Percentiles rank a stretch among this genome's conserved stretches.
Evolutionary conservation across 2,797 vertebrate genomes (phyloP).

Genomic region (Hypotaenidia philippensis): DNA sequence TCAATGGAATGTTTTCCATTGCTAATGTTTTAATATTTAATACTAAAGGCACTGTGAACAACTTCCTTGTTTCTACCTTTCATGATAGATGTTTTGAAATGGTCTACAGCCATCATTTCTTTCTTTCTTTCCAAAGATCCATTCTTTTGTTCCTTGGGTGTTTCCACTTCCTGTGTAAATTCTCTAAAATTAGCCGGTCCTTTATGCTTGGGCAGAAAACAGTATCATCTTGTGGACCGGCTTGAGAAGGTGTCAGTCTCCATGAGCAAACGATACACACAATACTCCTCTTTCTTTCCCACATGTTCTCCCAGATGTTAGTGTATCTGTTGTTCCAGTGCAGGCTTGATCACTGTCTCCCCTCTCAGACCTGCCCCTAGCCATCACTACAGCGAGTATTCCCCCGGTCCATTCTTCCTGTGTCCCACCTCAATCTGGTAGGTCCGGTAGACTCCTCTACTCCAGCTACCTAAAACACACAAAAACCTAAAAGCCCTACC

Average conservation of each 20-base stretch:
- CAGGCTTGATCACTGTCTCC: neutral
- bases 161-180: neutral
- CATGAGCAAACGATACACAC: neutral
- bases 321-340: neutral
- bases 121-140: neutral
- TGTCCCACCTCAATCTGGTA: neutral
- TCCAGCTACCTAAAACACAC: neutral
- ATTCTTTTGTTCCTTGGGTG: neutral
- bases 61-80: neutral
- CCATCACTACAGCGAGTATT: neutral
- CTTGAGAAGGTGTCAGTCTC: neutral
- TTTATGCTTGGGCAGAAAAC: neutral
- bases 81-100: neutral
- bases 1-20: neutral
- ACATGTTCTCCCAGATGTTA: neutral
- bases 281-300: neutral
- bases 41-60: neutral
- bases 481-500: neutral
- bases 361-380: neutral
- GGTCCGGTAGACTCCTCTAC: neutral
- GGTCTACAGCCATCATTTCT: neutral
- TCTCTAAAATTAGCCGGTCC: neutral
- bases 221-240: neutral
- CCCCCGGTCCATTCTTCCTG: neutral
- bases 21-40: neutral